Percentiles rank a stretch among this genome's conserved stretches.
These are phyloP conservation scores for Meloidogyne hapla DNA, from an alignment of 1,140 invertebrate genomes.

Conservation along the genomic window DNA sequence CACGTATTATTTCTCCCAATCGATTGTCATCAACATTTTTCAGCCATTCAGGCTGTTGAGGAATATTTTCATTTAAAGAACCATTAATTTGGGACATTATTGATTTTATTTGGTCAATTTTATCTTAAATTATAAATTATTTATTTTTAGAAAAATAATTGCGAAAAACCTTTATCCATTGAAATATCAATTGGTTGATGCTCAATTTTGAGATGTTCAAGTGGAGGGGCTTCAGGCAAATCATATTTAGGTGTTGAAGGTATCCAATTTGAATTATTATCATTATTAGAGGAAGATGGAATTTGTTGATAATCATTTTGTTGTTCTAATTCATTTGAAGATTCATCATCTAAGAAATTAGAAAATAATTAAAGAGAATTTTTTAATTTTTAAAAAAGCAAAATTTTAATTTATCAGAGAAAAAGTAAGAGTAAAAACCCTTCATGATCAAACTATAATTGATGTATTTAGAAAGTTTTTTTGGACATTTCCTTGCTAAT, in stretches of 20 bases:
- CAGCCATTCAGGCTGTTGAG: conserved; percentile 17
- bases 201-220: not conserved
- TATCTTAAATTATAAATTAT: conserved; percentile 2
- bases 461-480: too few species aligned
- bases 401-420: too few species aligned
- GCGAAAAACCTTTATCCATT: conserved; percentile 20
- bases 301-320: conserved; percentile 13
- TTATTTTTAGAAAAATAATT: not conserved
- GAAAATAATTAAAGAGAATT: not conserved
- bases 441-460: too few species aligned
- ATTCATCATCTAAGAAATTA: not conserved
- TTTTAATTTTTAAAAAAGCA: not conserved
- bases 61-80: not conserved
- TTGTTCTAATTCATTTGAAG: conserved; percentile 9
- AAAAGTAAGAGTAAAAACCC: too few species aligned
- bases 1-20: conserved; percentile 7
- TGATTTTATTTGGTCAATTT: conserved; percentile 16
- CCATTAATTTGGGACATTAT: conserved; percentile 14
- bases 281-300: conserved; percentile 4
- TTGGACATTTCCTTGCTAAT: too few species aligned
- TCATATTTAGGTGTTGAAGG: not conserved
- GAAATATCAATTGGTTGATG: conserved; percentile 17
- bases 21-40: conserved; percentile 13
- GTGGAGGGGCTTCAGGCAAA: not conserved
- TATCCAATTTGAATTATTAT: not conserved